A percentile compares a stretch with the other conserved stretches of the same genome.
These are phyloP conservation scores for Hetaerina titia DNA, from an alignment of 2,888 invertebrate genomes.

Conservation along the genomic window DNA sequence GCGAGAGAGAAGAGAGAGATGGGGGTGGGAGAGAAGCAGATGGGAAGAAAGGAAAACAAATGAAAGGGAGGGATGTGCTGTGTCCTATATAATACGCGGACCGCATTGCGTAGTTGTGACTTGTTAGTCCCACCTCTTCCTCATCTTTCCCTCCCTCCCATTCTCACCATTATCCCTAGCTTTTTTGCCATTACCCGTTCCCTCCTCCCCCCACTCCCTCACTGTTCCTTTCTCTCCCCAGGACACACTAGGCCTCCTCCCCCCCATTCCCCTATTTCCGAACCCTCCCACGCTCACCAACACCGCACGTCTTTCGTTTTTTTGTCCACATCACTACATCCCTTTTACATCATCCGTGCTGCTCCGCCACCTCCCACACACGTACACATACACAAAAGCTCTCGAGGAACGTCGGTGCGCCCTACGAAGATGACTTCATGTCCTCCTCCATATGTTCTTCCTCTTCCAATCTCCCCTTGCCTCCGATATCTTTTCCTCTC, in stretches of 20 bases:
- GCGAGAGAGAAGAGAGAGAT: not conserved
- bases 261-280: not conserved
- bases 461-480: not conserved
- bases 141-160: not conserved
- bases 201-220: not conserved
- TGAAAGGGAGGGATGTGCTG: constrained; percentile 20
- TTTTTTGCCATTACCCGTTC: not conserved
- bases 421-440: too few species aligned
- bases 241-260: not conserved
- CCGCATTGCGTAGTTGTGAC: constrained; percentile 64
- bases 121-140: constrained; percentile 39
- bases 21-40: not conserved
- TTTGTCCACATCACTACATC: not conserved
- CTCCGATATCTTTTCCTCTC: not conserved
- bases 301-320: not conserved
- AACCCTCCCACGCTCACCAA: not conserved
- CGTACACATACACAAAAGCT: too few species aligned
- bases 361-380: too few species aligned
- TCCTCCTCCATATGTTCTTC: not conserved
- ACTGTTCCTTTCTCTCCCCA: not conserved
- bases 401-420: too few species aligned
- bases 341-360: not conserved
- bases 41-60: not conserved
- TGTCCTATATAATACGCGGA: constrained; percentile 15
- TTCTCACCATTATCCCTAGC: not conserved